Evolutionary conservation across 2,113 vertebrate species (phyloP), one percentile per base, ranked within the genome.

Genomic region (Oreotrochilus melanogaster): DNA sequence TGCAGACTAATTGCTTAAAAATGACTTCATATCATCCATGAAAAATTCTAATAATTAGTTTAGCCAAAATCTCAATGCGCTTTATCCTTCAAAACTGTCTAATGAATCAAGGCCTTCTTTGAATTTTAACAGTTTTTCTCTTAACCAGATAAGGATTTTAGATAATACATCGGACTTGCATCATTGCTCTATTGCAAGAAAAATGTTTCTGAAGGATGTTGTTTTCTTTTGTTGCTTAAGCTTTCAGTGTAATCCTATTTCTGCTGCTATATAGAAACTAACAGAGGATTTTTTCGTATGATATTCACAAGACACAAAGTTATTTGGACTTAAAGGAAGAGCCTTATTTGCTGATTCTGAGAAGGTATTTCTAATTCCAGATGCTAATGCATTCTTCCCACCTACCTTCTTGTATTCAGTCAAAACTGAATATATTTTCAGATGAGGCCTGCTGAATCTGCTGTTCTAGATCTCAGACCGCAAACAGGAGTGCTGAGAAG

Each of bases 101-200:
- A 33, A 89, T 82, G 85, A 73, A 67, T 92, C 82, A 87, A 79
- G 45, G 39, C 57, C 7, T 25, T 33, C 47, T 92, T 95, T 92
- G 76, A 88, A 89, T 96, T 92, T 82, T 45, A 83, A 8, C 12
- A 72, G 14, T 6, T 43, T 90, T 92, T 61, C 58, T 66, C 43
- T 81, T 88, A 89, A 88, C 37, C 58, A 90, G 84, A 81, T 92
- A 71, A 78, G 48, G 15, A 74, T 89, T 47, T 83, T 64, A 83
- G 73, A 53, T 70, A 86, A 86, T 82, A 45, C 14, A 28, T 79
- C 92, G 88, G 56, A 78, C 53, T 84, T 96, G 56, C 48, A 42
- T 71, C 91, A 71, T 91, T 96, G 50, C 79, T 92, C 84, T 93
- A 23, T 53, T 91, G 76, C 37, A 92, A 84, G 75, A 78, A 89